phyloP scores from a whole-genome alignment of 37 sponge, comb jelly and placozoan genomes.

The Dysidea cf. avara region DNA sequence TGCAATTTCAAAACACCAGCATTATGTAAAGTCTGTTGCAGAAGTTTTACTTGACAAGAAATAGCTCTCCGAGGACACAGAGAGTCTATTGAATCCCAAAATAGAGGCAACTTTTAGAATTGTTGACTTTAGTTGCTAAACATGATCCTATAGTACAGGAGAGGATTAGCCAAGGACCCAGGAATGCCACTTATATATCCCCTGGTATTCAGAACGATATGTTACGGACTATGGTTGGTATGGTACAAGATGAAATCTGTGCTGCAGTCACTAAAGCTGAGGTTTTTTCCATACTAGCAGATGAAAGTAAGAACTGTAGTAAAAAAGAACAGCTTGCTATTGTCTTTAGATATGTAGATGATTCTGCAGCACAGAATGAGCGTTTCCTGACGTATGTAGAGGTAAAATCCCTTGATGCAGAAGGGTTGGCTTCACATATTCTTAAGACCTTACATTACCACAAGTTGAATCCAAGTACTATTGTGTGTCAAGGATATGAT shows the following conservation, averaged over 20 bases:
- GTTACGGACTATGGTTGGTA: constrained; percentile 9
- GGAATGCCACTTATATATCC: constrained; percentile 56
- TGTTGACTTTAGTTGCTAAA: too few species aligned
- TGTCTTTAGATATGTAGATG: constrained; percentile 27
- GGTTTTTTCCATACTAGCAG: constrained; percentile 29
- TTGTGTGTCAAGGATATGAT: constrained; percentile 41
- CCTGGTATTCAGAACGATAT: constrained; percentile 51
- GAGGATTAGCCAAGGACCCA: constrained; percentile 28
- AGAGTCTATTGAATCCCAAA: constrained; percentile 19
- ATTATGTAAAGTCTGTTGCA: constrained; percentile 40
- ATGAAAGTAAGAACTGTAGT: constrained; percentile 20
- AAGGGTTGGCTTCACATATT: constrained; percentile 18
- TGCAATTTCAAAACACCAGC: constrained; percentile 29
- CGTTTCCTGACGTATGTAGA: constrained; percentile 19
- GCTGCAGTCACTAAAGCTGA: constrained; percentile 5
- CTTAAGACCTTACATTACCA: constrained; percentile 7
- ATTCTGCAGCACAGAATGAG: constrained; percentile 9
- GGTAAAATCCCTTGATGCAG: constrained; percentile 2
- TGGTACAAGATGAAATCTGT: constrained; percentile 1
- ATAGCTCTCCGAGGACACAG: constrained; percentile 58
- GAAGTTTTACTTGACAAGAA: constrained; percentile 31
- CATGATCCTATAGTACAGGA: constrained; percentile 49
- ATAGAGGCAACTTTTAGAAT: constrained; percentile 46
- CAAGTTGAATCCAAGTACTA: constrained; percentile 2
- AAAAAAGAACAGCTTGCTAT: constrained; percentile 25